These are phyloP conservation scores for Erannis defoliaria DNA, from an alignment of 2,888 invertebrate genomes.

Conservation along the genomic window DNA sequence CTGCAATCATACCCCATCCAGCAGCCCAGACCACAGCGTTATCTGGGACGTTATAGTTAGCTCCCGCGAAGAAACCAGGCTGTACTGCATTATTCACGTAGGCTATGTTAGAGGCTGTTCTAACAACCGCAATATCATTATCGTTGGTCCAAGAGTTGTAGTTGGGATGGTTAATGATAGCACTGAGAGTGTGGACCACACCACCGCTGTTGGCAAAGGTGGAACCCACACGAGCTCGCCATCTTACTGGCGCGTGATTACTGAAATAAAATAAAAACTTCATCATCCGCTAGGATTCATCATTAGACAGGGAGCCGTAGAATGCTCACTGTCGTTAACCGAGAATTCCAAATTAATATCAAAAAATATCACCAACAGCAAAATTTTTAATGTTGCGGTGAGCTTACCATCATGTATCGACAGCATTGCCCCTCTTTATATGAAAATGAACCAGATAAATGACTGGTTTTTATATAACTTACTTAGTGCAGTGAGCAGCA, in stretches of 20 bases:
- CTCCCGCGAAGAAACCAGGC: constrained; percentile 56
- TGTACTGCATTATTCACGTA: constrained; percentile 45
- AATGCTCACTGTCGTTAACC: too few species aligned
- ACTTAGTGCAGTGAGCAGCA: constrained; percentile 47
- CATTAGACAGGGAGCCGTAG: too few species aligned
- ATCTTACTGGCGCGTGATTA: constrained; percentile 18
- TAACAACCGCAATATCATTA: constrained; percentile 60
- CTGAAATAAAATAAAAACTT: neutral
- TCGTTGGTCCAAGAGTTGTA: constrained; percentile 38
- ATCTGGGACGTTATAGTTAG: constrained; percentile 60
- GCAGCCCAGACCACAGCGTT: constrained; percentile 61
- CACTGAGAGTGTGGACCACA: constrained; percentile 14
- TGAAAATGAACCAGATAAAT: too few species aligned
- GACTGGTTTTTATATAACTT: neutral
- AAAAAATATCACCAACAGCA: too few species aligned
- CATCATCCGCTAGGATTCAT: too few species aligned
- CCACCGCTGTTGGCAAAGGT: constrained; percentile 53
- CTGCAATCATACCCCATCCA: constrained; percentile 60
- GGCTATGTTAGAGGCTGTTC: constrained; percentile 41
- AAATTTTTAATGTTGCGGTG: too few species aligned
- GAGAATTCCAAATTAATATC: too few species aligned
- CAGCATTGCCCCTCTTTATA: too few species aligned
- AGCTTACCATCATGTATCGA: too few species aligned
- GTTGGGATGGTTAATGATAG: constrained; percentile 21
- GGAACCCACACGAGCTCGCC: constrained; percentile 52